Conservation (phyloP, 2,888 invertebrate species). For the Tolmerus cingulatus region DNA sequence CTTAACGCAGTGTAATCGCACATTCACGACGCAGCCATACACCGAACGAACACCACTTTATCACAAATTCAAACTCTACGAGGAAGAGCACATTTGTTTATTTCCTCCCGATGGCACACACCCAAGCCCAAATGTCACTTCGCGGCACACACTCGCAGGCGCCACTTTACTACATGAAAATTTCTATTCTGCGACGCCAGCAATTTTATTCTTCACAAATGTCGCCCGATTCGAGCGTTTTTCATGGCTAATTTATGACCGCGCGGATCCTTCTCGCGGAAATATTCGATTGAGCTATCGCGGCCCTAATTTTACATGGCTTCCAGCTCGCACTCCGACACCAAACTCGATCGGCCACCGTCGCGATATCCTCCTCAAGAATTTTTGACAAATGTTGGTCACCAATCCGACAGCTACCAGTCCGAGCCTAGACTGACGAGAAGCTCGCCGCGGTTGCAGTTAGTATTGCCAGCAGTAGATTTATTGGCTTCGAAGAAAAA, state of each 20-base stretch:
- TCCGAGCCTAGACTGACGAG: not conserved
- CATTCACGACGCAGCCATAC: slow-evolving; percentile 23
- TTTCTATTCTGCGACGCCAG: slow-evolving; percentile 33
- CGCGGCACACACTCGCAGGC: not conserved
- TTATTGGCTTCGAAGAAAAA: not conserved
- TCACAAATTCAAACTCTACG: not conserved
- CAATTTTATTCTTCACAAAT: not conserved
- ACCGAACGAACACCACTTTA: not conserved
- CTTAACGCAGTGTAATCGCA: slow-evolving; percentile 57
- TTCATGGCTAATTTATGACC: not conserved
- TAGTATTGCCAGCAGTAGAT: not conserved
- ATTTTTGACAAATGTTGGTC: slow-evolving; percentile 13
- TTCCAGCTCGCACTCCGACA: not conserved
- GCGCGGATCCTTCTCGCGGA: not conserved
- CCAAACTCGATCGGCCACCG: not conserved
- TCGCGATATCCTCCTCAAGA: slow-evolving; percentile 3
- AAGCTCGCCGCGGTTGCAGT: not conserved
- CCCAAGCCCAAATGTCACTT: slow-evolving; percentile 27
- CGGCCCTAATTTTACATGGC: not conserved
- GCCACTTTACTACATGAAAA: not conserved
- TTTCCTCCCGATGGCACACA: not conserved
- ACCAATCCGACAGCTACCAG: not conserved
- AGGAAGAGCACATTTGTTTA: not conserved
- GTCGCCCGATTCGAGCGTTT: not conserved
- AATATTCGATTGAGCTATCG: not conserved